Percentiles rank a stretch among this genome's conserved stretches.
These are phyloP conservation scores for Oceanites oceanicus DNA, from an alignment of 2,113 vertebrate genomes.

Conservation along the genomic window DNA sequence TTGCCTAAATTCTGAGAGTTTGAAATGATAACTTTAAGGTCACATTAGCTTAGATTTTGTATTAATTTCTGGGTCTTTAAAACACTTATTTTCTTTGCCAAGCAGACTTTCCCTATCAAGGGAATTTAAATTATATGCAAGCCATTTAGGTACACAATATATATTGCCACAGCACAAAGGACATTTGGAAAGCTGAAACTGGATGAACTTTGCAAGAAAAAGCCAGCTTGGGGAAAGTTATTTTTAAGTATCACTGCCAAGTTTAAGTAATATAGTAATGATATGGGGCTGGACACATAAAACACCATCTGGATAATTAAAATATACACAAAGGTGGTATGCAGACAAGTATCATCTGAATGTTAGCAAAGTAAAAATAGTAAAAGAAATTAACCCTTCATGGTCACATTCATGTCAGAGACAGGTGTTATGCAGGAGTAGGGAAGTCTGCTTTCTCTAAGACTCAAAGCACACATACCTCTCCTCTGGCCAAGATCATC, in stretches of 20 bases:
- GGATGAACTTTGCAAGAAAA: conserved; percentile 40
- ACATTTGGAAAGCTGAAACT: conserved; percentile 9
- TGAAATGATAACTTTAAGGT: background rate
- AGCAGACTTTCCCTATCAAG: background rate
- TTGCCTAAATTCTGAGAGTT: background rate
- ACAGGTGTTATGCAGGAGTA: background rate
- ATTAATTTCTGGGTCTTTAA: background rate
- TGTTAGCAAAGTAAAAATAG: background rate
- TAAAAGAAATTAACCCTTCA: background rate
- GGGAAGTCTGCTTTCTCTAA: background rate
- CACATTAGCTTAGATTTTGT: background rate
- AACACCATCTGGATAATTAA: conserved; percentile 41
- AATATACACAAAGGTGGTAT: background rate
- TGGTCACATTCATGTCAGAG: background rate
- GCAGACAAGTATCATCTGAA: background rate
- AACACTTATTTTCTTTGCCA: background rate
- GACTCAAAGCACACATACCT: background rate
- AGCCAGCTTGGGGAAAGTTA: conserved; percentile 7
- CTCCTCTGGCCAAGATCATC: background rate
- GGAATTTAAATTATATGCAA: background rate
- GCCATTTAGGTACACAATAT: background rate
- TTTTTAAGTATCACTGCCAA: conserved; percentile 20
- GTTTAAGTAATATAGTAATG: conserved; percentile 43
- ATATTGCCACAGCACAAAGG: background rate
- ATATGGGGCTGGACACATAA: background rate